Conservation (phyloP, 2,113 vertebrate genomes). For the Dendrocopos noguchii region DNA sequence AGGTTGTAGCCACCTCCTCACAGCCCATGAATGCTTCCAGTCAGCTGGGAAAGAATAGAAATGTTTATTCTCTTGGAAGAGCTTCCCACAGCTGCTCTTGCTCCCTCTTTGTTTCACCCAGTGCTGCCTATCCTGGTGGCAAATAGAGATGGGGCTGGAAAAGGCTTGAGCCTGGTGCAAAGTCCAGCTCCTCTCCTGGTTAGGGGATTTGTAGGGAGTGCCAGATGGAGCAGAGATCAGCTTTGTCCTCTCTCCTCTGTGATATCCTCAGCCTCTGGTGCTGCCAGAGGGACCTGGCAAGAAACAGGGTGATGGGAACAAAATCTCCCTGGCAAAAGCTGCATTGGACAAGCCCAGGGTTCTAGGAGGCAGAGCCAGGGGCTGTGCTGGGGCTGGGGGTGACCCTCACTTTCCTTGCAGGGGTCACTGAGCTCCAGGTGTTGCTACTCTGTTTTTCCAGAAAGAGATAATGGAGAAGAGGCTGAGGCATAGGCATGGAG, state of each 20-base stretch:
- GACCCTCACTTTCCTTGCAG: too few relatives aligned
- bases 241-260: not conserved
- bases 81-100: constrained; percentile 20
- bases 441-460: too few relatives aligned
- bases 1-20: constrained; percentile 40
- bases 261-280: not conserved
- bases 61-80: constrained; percentile 62
- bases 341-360: rapidly evolving
- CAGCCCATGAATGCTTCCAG: constrained; percentile 48
- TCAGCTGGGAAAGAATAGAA: constrained; percentile 62
- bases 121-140: not conserved
- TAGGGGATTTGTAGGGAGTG: not conserved
- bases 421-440: too few relatives aligned
- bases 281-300: not conserved
- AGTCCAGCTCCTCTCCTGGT: not conserved
- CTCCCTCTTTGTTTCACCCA: constrained; percentile 18
- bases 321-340: not conserved
- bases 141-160: not conserved
- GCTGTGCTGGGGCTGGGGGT: not conserved
- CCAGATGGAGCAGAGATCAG: not conserved
- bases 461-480: too few relatives aligned
- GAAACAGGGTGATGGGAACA: not conserved
- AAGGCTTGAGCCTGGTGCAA: not conserved
- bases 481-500: too few relatives aligned
- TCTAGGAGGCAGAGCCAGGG: not conserved